These are phyloP conservation scores for Canis aureus DNA, from an alignment of 2,113 vertebrate genomes.

Conservation along the genomic window DNA sequence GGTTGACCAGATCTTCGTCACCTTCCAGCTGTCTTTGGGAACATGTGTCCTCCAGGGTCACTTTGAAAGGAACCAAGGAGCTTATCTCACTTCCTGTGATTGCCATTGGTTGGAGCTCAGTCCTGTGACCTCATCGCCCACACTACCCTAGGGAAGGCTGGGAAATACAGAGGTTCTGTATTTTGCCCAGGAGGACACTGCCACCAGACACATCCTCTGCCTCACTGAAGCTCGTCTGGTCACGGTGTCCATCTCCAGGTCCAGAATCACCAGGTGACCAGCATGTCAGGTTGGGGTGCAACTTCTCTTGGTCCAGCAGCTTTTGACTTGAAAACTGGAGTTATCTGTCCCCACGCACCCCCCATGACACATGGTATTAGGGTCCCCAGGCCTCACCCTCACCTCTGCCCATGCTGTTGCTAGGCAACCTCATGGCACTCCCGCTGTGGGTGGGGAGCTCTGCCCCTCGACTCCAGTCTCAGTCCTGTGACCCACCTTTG, in stretches of 20 bases:
- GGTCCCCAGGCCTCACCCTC: neutral
- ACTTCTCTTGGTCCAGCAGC: neutral
- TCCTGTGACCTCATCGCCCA: accelerated
- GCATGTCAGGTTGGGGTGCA: too few species aligned
- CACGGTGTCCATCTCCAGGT: accelerated
- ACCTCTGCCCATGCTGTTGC: neutral
- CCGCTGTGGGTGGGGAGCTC: neutral
- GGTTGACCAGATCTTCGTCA: too few species aligned
- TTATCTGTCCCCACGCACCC: neutral
- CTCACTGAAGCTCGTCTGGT: neutral
- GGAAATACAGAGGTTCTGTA: neutral
- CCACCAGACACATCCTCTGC: neutral
- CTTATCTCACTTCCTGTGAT: neutral
- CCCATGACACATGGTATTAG: accelerated
- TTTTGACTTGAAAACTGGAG: too few species aligned
- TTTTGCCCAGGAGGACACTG: neutral
- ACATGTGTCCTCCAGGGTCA: neutral
- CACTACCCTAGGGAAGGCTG: accelerated
- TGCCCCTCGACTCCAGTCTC: neutral
- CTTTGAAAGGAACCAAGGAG: neutral
- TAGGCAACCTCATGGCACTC: neutral
- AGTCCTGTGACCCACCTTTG: neutral
- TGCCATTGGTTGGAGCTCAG: neutral
- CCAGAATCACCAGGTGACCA: too few species aligned
- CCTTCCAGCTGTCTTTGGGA: neutral